These are phyloP conservation scores for Phaenicophaeus curvirostris DNA, from an alignment of 2,797 vertebrate genomes.

Conservation along the genomic window DNA sequence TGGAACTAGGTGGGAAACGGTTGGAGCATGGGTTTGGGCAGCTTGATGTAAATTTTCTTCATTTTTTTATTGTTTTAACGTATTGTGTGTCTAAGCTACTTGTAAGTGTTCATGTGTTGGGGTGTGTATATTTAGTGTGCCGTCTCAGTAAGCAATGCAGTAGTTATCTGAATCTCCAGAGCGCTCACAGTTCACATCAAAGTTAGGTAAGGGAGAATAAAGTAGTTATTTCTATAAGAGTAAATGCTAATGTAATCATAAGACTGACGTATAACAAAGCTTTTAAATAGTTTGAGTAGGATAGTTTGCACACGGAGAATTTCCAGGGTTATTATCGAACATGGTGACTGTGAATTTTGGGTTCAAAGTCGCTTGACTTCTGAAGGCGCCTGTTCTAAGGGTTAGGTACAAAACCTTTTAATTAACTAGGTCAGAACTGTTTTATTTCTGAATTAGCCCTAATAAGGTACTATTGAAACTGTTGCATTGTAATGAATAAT, in stretches of 20 bases:
- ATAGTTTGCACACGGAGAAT: not conserved
- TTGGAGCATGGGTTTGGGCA: not conserved
- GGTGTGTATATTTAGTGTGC: not conserved
- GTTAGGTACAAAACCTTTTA: not conserved
- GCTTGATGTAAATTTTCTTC: not conserved
- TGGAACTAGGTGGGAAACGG: not conserved
- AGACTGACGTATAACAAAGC: not conserved
- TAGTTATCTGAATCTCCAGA: not conserved
- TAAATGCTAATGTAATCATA: not conserved
- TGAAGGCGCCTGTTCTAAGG: not conserved
- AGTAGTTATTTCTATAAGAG: not conserved
- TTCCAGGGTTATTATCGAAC: not conserved
- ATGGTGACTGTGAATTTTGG: not conserved
- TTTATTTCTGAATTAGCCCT: conserved; percentile 2
- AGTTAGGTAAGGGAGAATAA: not conserved
- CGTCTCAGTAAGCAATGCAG: not conserved
- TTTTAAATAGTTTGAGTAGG: not conserved
- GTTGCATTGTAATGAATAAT: not conserved
- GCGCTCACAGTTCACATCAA: not conserved
- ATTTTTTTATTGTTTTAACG: conserved; percentile 33
- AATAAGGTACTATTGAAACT: not conserved
- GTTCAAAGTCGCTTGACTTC: not conserved
- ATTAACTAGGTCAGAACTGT: not conserved
- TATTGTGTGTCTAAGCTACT: not conserved
- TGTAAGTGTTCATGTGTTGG: not conserved